Evolutionary conservation across 2,113 vertebrate species (phyloP).

Genomic region (Chunga burmeisteri): DNA sequence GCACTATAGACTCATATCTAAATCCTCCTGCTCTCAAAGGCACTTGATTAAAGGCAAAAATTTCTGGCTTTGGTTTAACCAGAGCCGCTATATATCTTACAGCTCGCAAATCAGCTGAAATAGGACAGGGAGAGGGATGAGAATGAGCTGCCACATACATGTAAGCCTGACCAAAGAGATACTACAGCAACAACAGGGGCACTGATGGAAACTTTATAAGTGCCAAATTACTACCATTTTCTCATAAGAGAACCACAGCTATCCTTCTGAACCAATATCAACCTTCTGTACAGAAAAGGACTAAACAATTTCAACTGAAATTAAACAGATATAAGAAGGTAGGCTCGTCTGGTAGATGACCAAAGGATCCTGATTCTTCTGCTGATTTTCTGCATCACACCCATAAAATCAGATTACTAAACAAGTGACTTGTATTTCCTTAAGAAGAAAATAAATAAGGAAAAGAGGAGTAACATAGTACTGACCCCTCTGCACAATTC

Average conservation of each 20-base stretch:
- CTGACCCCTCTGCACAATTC: not conserved
- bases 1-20: not conserved
- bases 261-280: not conserved
- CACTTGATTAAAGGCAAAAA: not conserved
- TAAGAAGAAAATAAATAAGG: not conserved
- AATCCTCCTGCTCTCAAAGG: not conserved
- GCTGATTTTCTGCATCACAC: not conserved
- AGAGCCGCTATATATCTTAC: not conserved
- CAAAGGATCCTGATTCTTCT: not conserved
- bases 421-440: not conserved
- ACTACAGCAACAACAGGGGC: not conserved
- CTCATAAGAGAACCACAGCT: not conserved
- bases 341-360: not conserved
- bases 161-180: not conserved
- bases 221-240: not conserved
- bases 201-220: fast-evolving
- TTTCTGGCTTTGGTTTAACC: not conserved
- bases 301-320: not conserved
- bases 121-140: not conserved
- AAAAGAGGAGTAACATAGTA: not conserved
- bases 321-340: not conserved
- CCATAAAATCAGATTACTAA: not conserved
- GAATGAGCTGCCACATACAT: not conserved
- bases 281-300: not conserved
- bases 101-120: not conserved